phyloP scores from a whole-genome alignment of 1,140 invertebrate genomes.

The Drosophila chauvacae region DNA sequence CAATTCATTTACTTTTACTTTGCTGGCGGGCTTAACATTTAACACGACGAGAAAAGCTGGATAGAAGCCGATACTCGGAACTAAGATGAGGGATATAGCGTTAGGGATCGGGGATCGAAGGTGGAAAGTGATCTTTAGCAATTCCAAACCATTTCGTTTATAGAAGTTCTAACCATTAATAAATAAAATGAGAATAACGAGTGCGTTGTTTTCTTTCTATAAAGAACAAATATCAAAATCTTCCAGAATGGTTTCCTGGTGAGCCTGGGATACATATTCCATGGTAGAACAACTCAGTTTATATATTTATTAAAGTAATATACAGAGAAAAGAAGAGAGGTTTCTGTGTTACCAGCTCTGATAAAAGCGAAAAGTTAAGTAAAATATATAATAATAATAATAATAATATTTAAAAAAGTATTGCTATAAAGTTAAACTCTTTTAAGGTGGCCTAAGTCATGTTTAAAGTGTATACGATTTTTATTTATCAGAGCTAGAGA shows the following conservation, averaged over 20 bases:
- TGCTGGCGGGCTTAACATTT: constrained; percentile 72
- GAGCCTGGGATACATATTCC: neutral
- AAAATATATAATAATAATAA: neutral
- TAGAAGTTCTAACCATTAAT: neutral
- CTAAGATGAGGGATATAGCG: constrained; percentile 40
- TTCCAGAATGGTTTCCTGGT: neutral
- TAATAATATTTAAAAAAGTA: neutral
- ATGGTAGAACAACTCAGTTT: neutral
- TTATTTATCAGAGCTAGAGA: constrained; percentile 5
- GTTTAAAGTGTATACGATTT: constrained; percentile 3
- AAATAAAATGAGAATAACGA: constrained; percentile 8
- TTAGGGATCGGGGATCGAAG: constrained; percentile 20
- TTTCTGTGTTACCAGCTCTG: neutral
- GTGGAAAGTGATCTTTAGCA: constrained; percentile 5
- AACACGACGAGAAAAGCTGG: constrained; percentile 73
- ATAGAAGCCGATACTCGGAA: constrained; percentile 60
- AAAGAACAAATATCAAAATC: neutral
- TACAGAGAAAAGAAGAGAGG: neutral
- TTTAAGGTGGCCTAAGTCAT: constrained; percentile 1
- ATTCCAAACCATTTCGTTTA: neutral
- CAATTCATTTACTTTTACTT: constrained; percentile 49
- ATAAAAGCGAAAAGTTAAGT: neutral
- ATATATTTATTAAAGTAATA: neutral
- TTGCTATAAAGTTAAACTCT: neutral
- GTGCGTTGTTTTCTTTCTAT: neutral